Evolutionary conservation across 2,113 vertebrate genomes (phyloP).

Genomic region (Pachycephala philippinensis): DNA sequence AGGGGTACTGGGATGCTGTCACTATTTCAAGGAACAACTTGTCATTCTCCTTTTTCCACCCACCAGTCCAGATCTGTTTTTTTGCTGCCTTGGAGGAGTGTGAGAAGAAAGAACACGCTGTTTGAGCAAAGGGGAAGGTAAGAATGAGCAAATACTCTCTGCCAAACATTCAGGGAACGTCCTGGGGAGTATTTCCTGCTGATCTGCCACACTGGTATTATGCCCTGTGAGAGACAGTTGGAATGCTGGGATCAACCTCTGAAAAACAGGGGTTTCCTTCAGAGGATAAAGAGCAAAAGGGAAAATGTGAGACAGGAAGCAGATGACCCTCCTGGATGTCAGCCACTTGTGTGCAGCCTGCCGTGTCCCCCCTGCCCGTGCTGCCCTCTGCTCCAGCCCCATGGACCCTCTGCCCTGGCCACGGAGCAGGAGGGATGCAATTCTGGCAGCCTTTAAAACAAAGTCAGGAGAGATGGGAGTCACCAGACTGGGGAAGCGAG

Average conservation of each 20-base stretch:
- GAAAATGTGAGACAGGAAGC: neutral
- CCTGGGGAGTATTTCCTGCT: neutral
- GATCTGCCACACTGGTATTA: accelerated
- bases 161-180: neutral
- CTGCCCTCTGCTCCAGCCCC: neutral
- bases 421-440: accelerated
- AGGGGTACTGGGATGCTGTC: neutral
- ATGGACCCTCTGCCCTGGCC: accelerated
- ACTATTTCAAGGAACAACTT: neutral
- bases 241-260: neutral
- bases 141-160: neutral
- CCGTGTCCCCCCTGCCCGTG: accelerated
- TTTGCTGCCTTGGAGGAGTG: neutral
- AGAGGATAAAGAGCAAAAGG: neutral
- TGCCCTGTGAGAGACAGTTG: neutral
- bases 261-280: neutral
- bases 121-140: neutral
- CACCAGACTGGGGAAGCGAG: accelerated
- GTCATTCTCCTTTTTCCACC: neutral
- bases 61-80: neutral
- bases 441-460: neutral
- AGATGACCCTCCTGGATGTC: neutral
- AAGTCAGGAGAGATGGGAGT: neutral
- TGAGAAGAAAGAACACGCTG: neutral
- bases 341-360: neutral